Evolutionary conservation across 1,140 invertebrate genomes (phyloP), one percentile per base, ranked within the genome.

Genomic region (Sinonovacula constricta): DNA sequence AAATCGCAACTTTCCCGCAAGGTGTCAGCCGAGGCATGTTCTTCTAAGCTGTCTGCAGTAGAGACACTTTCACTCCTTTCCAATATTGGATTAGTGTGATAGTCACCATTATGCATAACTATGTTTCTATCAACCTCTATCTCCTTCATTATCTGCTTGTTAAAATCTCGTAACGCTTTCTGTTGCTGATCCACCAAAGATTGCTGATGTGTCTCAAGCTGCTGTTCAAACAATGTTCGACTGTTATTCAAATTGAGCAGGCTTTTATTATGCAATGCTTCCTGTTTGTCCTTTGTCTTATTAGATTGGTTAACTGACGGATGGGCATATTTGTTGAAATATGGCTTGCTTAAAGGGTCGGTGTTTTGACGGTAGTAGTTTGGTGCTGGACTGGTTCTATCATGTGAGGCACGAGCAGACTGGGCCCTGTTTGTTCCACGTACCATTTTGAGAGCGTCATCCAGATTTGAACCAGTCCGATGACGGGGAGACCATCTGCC

Each of bases 151-250:
- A 88, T 75, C 45, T 85, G 85, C 26, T 80, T 56, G 69, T 86
- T 85, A 56, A 88, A 88, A n/a, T 84, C 80, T 33, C 67, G 72
- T 22, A 88, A 76, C 1, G 83, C 81, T 53, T 86, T 83, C 70
- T 88, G 76, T 57, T 87, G 86, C 60, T 88, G 85, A 28, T 88
- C 71, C 18, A 81, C 15, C 30, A 88, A 51, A 10, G 84, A 65
- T 54, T 84, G 81, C 56, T 88, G 86, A 26, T 86, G 81, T 2
- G 83, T 71, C 51, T 87, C 81, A 24, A 89, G 71, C 70, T 89
- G 87, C 59, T 87, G 84, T 68, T 89, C 88, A 82, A 89, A 89
- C 45, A 88, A 72, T 70, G 68, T 85, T 24, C 81, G 78, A 66
- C 86, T 88, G 66, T 77, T 85, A 39, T 79, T 85, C 28, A 85